Evolutionary conservation across 2,888 invertebrate genomes (phyloP).

Genomic region (Catocala fraxini): DNA sequence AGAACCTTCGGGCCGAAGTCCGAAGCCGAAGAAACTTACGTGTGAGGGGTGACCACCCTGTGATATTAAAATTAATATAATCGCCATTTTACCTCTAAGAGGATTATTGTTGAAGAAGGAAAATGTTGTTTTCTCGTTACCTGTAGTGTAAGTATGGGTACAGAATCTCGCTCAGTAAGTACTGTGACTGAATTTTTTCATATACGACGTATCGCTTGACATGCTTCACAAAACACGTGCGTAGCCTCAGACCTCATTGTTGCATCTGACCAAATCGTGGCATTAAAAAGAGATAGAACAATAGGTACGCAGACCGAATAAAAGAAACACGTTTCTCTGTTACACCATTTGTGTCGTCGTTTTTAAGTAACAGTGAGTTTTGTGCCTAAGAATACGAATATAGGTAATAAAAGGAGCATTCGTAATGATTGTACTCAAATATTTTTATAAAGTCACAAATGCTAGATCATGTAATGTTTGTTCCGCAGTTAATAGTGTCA

Average conservation of each 20-base stretch:
- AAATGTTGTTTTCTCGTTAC: slow-evolving; percentile 11
- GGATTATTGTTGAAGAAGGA: slow-evolving; percentile 43
- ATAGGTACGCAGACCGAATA: background rate
- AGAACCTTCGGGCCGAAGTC: slow-evolving; percentile 30
- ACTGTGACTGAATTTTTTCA: slow-evolving; percentile 21
- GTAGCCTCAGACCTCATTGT: background rate
- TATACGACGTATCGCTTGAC: slow-evolving; percentile 16
- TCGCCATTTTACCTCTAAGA: slow-evolving; percentile 62
- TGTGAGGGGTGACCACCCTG: slow-evolving; percentile 61
- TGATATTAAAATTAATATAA: slow-evolving; percentile 67
- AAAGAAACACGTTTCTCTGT: no score
- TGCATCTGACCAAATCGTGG: background rate
- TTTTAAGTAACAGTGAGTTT: background rate
- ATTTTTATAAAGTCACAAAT: background rate
- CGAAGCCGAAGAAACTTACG: slow-evolving; percentile 55
- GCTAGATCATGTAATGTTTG: background rate
- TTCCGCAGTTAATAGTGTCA: background rate
- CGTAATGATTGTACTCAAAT: slow-evolving; percentile 15
- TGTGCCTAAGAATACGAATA: background rate
- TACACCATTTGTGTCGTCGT: background rate
- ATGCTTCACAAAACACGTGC: background rate
- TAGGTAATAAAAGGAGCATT: slow-evolving; percentile 1
- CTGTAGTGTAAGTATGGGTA: slow-evolving; percentile 14
- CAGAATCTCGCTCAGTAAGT: slow-evolving; percentile 43
- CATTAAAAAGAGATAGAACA: background rate